A percentile compares a stretch with the other conserved stretches of the same genome.
Conservation (phyloP, 2,797 vertebrate genomes). For the Peromyscus attwateri region DNA sequence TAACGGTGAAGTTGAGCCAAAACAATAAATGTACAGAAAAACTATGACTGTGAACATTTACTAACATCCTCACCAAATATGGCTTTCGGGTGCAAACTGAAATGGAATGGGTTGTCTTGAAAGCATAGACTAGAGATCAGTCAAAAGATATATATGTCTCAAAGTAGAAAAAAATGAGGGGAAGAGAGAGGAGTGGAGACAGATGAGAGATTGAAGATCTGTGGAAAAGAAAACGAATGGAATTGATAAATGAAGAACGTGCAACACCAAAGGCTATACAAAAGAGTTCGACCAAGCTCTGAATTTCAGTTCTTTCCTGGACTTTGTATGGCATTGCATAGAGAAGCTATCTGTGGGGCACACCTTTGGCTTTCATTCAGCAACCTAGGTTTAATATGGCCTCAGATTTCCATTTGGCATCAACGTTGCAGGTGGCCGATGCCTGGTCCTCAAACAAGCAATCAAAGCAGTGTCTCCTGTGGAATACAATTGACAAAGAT, state of each 20-base stretch:
- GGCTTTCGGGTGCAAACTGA: background rate
- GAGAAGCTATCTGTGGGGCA: background rate
- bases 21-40: background rate
- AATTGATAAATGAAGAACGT: background rate
- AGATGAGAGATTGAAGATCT: background rate
- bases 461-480: constrained; percentile 4
- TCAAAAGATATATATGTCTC: background rate
- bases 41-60: background rate
- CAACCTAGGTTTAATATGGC: background rate
- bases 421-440: background rate
- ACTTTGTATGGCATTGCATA: background rate
- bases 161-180: background rate
- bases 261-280: constrained; percentile 36
- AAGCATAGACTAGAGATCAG: background rate
- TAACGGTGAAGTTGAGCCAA: background rate
- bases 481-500: constrained; percentile 10
- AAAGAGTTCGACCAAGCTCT: background rate
- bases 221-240: background rate
- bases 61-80: background rate
- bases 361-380: constrained; percentile 42
- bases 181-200: background rate
- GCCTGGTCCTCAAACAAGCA: background rate
- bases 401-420: constrained; percentile 28
- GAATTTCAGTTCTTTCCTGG: constrained; percentile 30
- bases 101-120: background rate